Evolutionary conservation across 1,140 invertebrate genomes (phyloP).

Genomic region (Papilio machaon): DNA sequence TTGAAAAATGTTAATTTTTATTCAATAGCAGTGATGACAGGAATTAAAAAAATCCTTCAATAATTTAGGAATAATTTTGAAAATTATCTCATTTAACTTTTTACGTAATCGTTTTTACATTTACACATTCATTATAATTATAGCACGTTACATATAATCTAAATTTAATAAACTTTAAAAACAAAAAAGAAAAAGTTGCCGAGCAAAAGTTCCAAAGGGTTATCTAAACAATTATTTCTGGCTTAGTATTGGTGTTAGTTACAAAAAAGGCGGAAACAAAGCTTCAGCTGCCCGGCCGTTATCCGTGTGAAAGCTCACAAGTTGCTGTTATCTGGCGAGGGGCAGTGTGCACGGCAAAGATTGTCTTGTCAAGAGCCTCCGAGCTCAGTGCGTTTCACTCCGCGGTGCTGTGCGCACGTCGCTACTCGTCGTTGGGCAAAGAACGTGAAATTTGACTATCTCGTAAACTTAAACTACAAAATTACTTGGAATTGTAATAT

Average conservation of each 20-base stretch:
- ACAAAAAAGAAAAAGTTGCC: background rate
- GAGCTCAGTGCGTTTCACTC: conserved; percentile 72
- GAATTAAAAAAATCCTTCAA: no score
- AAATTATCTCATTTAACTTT: no score
- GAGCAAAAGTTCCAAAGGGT: background rate
- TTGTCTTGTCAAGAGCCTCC: conserved; percentile 74
- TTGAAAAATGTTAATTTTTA: no score
- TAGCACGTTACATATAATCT: background rate
- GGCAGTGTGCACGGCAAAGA: conserved; percentile 71
- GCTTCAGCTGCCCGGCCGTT: conserved; percentile 61
- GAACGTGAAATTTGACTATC: conserved; percentile 51
- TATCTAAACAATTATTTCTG: conserved; percentile 35
- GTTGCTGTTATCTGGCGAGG: conserved; percentile 74
- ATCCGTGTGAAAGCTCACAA: conserved; percentile 75
- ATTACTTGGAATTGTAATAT: background rate
- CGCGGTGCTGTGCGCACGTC: conserved; percentile 70
- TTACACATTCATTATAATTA: no score
- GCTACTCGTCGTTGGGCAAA: conserved; percentile 53
- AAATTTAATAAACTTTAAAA: background rate
- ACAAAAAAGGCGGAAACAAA: conserved; percentile 65
- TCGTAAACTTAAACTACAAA: conserved; percentile 23
- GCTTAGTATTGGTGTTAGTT: conserved; percentile 43
- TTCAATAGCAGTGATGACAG: no score
- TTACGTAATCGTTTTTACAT: no score
- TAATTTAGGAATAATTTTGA: no score